A percentile compares a stretch with the other conserved stretches of the same genome.
Conservation (phyloP, 2,888 invertebrate genomes). For the Trachelus troglodyta region DNA sequence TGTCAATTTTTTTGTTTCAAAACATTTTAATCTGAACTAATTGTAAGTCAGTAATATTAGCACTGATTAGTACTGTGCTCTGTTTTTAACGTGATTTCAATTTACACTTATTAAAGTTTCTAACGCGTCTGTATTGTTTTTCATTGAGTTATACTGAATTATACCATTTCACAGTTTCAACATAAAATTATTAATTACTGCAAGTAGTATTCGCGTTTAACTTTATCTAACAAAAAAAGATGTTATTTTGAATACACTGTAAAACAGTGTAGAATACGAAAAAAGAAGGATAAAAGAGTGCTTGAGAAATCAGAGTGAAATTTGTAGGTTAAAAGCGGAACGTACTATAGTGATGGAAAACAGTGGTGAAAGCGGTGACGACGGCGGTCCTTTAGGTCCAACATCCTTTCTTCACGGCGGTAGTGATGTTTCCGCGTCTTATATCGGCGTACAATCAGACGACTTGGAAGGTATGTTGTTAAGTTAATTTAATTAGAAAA, state of each 20-base stretch:
- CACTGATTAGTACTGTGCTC: too few species aligned
- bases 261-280: not conserved
- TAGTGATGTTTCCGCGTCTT: slow-evolving; percentile 51
- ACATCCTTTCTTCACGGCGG: slow-evolving; percentile 51
- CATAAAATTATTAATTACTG: not conserved
- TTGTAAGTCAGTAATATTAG: too few species aligned
- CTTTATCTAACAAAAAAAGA: not conserved
- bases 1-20: too few species aligned
- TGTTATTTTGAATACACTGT: not conserved
- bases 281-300: not conserved
- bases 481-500: not conserved
- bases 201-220: not conserved
- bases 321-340: not conserved
- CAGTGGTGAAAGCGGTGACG: slow-evolving; percentile 63
- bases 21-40: too few species aligned
- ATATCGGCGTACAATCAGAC: slow-evolving; percentile 61
- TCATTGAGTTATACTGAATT: not conserved
- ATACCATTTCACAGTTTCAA: not conserved
- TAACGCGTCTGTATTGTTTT: not conserved
- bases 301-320: not conserved
- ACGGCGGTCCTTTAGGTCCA: slow-evolving; percentile 58
- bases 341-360: slow-evolving; percentile 52
- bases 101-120: not conserved
- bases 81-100: too few species aligned
- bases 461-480: slow-evolving; percentile 57